phyloP scores from a whole-genome alignment of 1,140 invertebrate genomes.

The Tribolium madens region DNA sequence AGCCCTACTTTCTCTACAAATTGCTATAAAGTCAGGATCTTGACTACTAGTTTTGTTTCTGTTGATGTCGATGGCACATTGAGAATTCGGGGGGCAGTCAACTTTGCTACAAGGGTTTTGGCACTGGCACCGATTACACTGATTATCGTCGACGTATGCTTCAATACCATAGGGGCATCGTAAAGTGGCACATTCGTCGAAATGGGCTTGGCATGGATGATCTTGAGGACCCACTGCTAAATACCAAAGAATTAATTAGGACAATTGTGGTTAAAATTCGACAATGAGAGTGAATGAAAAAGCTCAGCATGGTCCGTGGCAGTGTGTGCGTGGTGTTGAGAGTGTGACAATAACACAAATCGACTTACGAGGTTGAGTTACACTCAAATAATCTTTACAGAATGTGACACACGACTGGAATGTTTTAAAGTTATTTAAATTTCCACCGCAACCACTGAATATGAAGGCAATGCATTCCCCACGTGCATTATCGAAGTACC shows the following conservation, averaged over 20 bases:
- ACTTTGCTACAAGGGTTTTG: constrained; percentile 78
- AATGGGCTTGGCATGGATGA: constrained; percentile 69
- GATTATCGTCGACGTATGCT: constrained; percentile 72
- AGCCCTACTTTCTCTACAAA: constrained; percentile 75
- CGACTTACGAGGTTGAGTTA: constrained; percentile 65
- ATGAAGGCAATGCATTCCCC: constrained; percentile 81
- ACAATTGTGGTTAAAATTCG: too few species aligned
- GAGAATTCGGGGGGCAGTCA: constrained; percentile 73
- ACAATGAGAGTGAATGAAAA: not conserved
- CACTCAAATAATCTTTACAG: constrained; percentile 69
- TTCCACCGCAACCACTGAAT: constrained; percentile 85
- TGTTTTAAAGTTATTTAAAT: constrained; percentile 82
- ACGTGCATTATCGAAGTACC: constrained; percentile 82
- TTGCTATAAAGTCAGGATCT: constrained; percentile 67
- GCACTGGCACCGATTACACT: constrained; percentile 83
- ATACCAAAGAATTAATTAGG: not conserved
- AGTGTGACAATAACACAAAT: constrained; percentile 14
- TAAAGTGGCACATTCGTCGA: constrained; percentile 71
- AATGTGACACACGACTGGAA: constrained; percentile 76
- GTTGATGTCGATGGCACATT: constrained; percentile 75
- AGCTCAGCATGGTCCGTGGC: constrained; percentile 9
- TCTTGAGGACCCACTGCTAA: constrained; percentile 41
- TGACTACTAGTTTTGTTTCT: constrained; percentile 65
- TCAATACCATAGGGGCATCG: constrained; percentile 84
- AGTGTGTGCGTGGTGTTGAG: constrained; percentile 13